Conservation (phyloP, 2,888 invertebrate genomes). For the Dioctria rufipes region DNA sequence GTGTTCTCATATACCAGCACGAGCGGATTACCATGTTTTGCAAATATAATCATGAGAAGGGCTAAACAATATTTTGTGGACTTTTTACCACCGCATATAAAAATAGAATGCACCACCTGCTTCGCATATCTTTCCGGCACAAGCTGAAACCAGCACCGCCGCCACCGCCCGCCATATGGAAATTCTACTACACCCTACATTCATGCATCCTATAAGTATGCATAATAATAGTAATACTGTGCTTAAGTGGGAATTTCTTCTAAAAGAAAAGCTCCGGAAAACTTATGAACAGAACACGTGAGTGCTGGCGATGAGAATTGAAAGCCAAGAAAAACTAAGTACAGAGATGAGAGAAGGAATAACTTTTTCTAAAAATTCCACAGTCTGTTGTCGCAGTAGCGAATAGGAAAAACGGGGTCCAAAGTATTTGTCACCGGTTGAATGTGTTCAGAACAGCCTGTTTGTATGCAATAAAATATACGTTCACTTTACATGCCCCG, state of each 20-base stretch:
- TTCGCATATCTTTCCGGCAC: no score
- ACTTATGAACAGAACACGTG: background rate
- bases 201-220: conserved; percentile 33
- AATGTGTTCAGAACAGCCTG: conserved; percentile 48
- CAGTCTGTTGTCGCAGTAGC: conserved; percentile 14
- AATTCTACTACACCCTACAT: conserved; percentile 10
- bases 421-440: conserved; percentile 45
- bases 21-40: no score
- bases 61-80: no score
- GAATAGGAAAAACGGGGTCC: conserved; percentile 36
- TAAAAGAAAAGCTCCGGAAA: background rate
- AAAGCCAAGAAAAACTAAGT: conserved; percentile 12
- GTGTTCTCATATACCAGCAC: no score
- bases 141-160: no score
- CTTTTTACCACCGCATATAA: no score
- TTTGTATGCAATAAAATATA: conserved; percentile 17
- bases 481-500: background rate
- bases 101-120: no score
- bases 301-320: background rate
- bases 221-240: conserved; percentile 3
- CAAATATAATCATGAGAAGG: no score
- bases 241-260: conserved; percentile 6
- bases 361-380: conserved; percentile 18
- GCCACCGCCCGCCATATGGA: background rate
- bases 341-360: conserved; percentile 12